These are phyloP conservation scores for Oligia fasciuncula DNA, from an alignment of 2,888 invertebrate species.

Conservation along the genomic window DNA sequence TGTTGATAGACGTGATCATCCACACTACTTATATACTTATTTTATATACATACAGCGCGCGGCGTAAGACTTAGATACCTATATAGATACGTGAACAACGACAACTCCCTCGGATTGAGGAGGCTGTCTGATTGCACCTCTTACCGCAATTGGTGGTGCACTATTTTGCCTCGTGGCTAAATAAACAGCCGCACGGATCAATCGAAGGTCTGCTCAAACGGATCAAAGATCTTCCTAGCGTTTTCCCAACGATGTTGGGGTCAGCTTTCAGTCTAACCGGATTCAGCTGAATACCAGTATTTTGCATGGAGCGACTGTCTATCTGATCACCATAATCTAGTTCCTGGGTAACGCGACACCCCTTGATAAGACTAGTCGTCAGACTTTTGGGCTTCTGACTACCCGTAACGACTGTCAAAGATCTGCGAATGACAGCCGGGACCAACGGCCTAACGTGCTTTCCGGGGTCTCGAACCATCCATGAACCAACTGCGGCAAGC, in stretches of 20 bases:
- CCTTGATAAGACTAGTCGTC: too few species aligned
- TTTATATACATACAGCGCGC: background rate
- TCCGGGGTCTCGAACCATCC: background rate
- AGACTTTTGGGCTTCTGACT: too few species aligned
- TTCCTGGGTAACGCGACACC: too few species aligned
- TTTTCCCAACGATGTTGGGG: background rate
- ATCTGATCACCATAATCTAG: too few species aligned
- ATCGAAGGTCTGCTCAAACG: background rate
- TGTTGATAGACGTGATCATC: background rate
- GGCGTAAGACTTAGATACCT: background rate
- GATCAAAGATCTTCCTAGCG: background rate
- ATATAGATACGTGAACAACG: background rate
- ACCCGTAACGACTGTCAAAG: too few species aligned
- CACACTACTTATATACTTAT: background rate
- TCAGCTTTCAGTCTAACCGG: background rate
- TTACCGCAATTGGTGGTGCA: background rate
- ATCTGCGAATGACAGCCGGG: too few species aligned
- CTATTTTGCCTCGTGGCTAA: background rate
- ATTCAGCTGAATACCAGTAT: background rate
- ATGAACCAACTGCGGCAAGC: background rate
- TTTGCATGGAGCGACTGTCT: background rate
- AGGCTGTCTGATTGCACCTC: background rate
- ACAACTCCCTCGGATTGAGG: background rate
- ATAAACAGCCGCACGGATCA: background rate
- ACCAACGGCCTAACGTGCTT: too few species aligned